These are phyloP conservation scores for Esox lucius DNA, from an alignment of 2,797 vertebrate genomes.

Conservation along the genomic window DNA sequence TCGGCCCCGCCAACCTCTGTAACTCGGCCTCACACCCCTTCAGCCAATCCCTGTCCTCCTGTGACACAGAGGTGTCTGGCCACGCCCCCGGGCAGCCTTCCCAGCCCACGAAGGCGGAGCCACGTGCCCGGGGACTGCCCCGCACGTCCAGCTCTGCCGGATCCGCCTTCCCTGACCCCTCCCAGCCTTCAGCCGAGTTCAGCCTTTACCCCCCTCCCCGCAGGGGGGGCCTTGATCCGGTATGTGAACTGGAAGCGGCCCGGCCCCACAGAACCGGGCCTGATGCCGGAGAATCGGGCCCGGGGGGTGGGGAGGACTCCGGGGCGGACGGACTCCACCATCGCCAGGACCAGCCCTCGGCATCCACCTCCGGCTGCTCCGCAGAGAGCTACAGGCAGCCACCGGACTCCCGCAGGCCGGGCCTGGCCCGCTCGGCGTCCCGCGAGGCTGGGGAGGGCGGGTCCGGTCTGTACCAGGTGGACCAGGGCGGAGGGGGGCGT, in stretches of 20 bases:
- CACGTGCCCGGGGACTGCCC: constrained; percentile 91
- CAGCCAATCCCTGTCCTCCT: constrained; percentile 85
- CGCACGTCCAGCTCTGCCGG: constrained; percentile 97
- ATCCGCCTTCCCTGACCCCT: constrained; percentile 91
- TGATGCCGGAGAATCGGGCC: constrained; percentile 71
- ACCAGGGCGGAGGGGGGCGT: constrained; percentile 62
- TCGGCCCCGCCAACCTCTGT: constrained; percentile 82
- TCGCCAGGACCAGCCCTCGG: constrained; percentile 76
- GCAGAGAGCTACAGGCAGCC: constrained; percentile 65
- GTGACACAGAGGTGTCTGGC: constrained; percentile 84
- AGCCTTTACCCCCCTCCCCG: constrained; percentile 89
- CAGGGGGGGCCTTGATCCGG: constrained; percentile 88
- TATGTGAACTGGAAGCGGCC: constrained; percentile 91
- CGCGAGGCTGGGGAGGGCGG: constrained; percentile 73
- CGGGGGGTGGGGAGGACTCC: constrained; percentile 70
- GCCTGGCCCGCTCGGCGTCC: constrained; percentile 67
- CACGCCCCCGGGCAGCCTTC: constrained; percentile 84
- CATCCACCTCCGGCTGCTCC: constrained; percentile 71
- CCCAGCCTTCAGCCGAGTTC: constrained; percentile 82
- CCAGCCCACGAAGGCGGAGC: constrained; percentile 92
- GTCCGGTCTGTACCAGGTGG: constrained; percentile 87
- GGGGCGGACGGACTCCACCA: constrained; percentile 50
- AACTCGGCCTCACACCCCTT: constrained; percentile 81
- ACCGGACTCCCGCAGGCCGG: constrained; percentile 57
- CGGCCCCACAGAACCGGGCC: constrained; percentile 74